Base-by-base conservation (phyloP, 2,113 vertebrate species). In the Eulemur rufifrons region DNA sequence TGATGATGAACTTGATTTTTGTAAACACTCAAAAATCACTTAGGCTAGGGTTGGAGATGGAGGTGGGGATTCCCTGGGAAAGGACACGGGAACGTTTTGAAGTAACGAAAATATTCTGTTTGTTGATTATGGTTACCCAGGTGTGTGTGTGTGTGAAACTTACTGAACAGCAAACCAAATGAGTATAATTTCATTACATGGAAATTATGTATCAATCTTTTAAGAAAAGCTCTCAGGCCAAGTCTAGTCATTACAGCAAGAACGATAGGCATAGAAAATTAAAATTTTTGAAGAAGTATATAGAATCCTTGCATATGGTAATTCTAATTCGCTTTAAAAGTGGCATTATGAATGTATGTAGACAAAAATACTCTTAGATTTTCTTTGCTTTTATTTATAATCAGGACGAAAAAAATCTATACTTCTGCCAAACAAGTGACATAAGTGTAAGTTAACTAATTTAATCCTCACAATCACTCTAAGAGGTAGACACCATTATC, bases 351-450 rank as follows among this genome's bases (percentile, higher is more conserved):
- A 66, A 89, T 59, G 45, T 81, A 54, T 87, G 63, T 59, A 50
- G 37, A 56, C 52, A 56, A 87, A 82, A 91, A 71, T 11, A 39
- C 8, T 14, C 64, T 52, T 92, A 45, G 76, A 86, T 91, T 91
- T 69, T 82, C 61, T 86, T 82, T 83, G 76, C 86, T 90, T 90
- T 82, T 86, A 32, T 86, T 85, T 80, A 50, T 17, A 32, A 56
- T 73, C 66, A 37, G 81, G 20, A 45, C 59, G 47, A 64, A 92
- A 96, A 80, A 50, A 14, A 25, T 47, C 27, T 12, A n/a, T 59
- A n/a, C 37, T 37, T 17, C 14, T 42, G 71, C 54, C 39, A 39
- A 63, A 63, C 50, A 88, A 71, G n/a, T 27, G 74, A 71, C 25
- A 12, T 37, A 25, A 14, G 47, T 39, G 83, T 21, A 73, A 69